Evolutionary conservation across 2,888 invertebrate species (phyloP), one percentile per base, ranked within the genome.

Genomic region (Bembecia ichneumoniformis): DNA sequence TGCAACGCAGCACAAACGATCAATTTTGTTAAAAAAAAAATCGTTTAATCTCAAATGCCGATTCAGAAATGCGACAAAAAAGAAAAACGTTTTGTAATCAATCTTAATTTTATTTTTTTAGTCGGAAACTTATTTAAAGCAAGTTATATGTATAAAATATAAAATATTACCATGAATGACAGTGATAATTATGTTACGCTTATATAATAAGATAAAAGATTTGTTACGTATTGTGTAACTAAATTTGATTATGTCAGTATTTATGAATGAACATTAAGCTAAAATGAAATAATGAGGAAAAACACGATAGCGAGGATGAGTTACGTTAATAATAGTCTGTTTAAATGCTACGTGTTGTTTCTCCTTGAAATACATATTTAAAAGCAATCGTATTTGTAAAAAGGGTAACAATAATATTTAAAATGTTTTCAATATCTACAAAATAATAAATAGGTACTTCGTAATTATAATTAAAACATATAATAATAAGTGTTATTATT

Each of bases 1-100:
- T 68, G 69, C 68, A 67, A 66, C 64, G 71, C 55, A 60, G 69
- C 67, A 68, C 63, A 65, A 40, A 40, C 60, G 67, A 70, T 69
- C 63, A 67, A 68, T 70, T 71, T 67, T 62, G 56, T 62, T 58
- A 59, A 57, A 65, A 68, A 72, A 70, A 70, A 66, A 64, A 3
- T 40, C 59, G 58, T 66, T 73, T 67, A 69, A 72, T 72, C 62
- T 71, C 54, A 53, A 63, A 64, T 60, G 62, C 59, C 55, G 61
- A 62, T 63, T 59, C 54, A 57, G 55, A 57, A 14, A 40, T 40
- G 40, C 40, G 40, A 40, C 40, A 40, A 58, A 59, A 54, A 60
- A 59, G 59, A 66, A 64, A 61, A 62, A 55, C 60, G 58, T 55
- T 64, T 59, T 58, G 66, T 69, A 71, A 75, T 71, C 64, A 64